Evolutionary conservation across 1,140 invertebrate species (phyloP).

Genomic region (Phocides pigmalion): DNA sequence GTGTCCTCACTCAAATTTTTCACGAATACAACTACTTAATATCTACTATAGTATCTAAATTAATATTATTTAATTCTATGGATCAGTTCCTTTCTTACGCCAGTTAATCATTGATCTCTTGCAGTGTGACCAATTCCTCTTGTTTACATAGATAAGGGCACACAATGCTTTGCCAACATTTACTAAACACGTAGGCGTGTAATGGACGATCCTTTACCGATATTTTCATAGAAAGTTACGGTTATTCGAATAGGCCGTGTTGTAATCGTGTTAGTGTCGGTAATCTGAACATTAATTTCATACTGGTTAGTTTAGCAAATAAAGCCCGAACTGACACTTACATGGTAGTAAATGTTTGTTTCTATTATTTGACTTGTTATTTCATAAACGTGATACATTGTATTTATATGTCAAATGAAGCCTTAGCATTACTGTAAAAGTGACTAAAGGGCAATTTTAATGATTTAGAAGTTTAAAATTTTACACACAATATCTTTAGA

Average conservation of each 20-base stretch:
- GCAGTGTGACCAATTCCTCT: conserved; percentile 9
- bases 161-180: conserved; percentile 40
- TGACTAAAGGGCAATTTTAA: too few relatives aligned
- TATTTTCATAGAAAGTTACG: conserved; percentile 52
- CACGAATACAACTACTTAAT: too few relatives aligned
- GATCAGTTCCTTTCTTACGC: background rate
- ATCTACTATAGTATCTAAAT: too few relatives aligned
- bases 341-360: conserved; percentile 13
- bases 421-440: too few relatives aligned
- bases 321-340: conserved; percentile 1
- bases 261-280: conserved; percentile 16
- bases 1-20: too few relatives aligned
- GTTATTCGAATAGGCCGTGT: conserved; percentile 43
- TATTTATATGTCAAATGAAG: too few relatives aligned
- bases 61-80: too few relatives aligned
- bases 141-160: conserved; percentile 40
- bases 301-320: conserved; percentile 7
- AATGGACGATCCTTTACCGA: conserved; percentile 41
- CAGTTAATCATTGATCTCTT: background rate
- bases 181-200: conserved; percentile 47
- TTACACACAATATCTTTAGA: too few relatives aligned
- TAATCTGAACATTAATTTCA: conserved; percentile 24
- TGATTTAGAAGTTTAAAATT: too few relatives aligned
- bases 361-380: conserved; percentile 1
- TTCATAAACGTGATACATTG: background rate